Evolutionary conservation across 2,113 vertebrate species (phyloP), one percentile per base, ranked within the genome.

Genomic region (Burhinus oedicnemus): DNA sequence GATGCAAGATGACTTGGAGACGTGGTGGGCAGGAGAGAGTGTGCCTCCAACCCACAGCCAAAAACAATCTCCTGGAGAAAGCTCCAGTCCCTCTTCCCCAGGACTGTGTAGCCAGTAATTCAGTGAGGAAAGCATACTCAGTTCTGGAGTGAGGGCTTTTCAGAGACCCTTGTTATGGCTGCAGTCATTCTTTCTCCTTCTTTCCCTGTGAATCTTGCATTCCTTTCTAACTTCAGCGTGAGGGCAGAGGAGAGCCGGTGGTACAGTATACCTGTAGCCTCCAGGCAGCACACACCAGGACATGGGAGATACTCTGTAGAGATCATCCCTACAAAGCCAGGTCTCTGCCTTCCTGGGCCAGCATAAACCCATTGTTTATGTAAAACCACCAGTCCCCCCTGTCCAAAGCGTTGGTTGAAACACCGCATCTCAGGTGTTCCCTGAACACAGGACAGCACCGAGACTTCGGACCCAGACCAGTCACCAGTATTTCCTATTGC

Each of bases 111-210:
- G 57, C n/a, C 22, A 69, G 16, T 64, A 83, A 36, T 44, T 76
- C 34, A 40, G 68, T 12, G 55, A 90, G 58, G 60, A 71, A 85
- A 71, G 44, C 27, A 8, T 32, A 8, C 57, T 69, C 58, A 19
- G 27, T 51, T 77, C 54, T 83, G 75, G 82, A 90, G 68, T 51
- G 61, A 85, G 75, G 70, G 49, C 84, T 93, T 78, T 72, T 34
- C 38, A 52, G 61, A 87, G 75, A 69, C 87, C 44, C 25, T 85
- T 64, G 30, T 87, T 76, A 19, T 18, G 61, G 81, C 81, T 96
- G 90, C 82, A 90, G 89, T 81, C 72, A 55, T 94, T 89, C 64
- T 91, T 72, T 94, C 80, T 96, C 52, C 89, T 93, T 38, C 93
- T 94, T 91, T 90, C 62, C 62, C 78, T 97, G 72, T 12, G 8